Evolutionary conservation across 1,140 invertebrate species (phyloP), one percentile per base, ranked within the genome.

Genomic region (Papilio glaucus): DNA sequence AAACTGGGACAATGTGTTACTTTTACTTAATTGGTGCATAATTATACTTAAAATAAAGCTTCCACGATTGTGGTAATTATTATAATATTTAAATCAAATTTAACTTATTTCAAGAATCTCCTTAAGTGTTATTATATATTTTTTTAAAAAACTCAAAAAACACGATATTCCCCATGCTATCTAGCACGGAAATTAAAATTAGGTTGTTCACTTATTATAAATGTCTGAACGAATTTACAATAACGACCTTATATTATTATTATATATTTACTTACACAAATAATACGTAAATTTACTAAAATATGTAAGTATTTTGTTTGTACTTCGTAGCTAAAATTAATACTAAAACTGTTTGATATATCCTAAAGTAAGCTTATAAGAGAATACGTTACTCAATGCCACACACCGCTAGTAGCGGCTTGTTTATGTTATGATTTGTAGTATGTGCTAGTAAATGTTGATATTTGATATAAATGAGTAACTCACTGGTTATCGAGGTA

Each of bases 401-500:
- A 10, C 38, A 39, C 62, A 8, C n/a, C n/a, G 53, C 4, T 60
- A 12, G 38, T 39, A 24, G n/a, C 62, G n/a, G 21, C 13, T 63
- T 67, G 63, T 67, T 67, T 67, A 29, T 29, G 21, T 37, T 62
- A 10, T 26, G 53, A 37, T 67, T 45, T 6, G 9, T 67, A 67
- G 10, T 39, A 24, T 21, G 13, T n/a, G 38, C 18, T 1, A 41
- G 4, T 6, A 24, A 41, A 41, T 41, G 33, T 63, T 21, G 18
- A 9, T 39, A 38, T 37, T 63, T 39, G 39, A 29, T 60, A 26
- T 53, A 62, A 7, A 53, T 7, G 21, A 57, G 42, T 57, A 18
- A 85, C 87, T 86, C 29, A 92, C 90, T 90, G 29, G 81, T 87
- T 33, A 88, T 82, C 29, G 89, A 92, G 1, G 93, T 89, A 12